These are phyloP conservation scores for Myioborus miniatus DNA, from an alignment of 2,797 vertebrate genomes.

Conservation along the genomic window DNA sequence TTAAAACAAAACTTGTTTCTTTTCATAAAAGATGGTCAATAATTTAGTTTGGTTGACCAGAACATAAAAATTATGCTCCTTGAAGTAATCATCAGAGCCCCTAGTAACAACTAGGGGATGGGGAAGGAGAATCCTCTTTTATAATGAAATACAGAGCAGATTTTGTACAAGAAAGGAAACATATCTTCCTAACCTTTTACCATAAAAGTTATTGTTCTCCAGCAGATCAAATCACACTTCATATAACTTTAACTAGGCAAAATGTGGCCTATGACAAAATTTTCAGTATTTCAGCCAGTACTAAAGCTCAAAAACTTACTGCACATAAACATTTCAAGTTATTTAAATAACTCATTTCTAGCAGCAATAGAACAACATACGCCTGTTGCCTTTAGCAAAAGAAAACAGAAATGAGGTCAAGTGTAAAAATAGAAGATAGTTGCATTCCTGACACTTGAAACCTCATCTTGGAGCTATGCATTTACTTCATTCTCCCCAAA, in stretches of 20 bases:
- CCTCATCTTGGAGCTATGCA: slow-evolving; percentile 47
- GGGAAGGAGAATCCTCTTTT: not conserved
- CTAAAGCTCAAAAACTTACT: slow-evolving; percentile 12
- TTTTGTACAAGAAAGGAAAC: not conserved
- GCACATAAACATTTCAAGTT: slow-evolving; percentile 4
- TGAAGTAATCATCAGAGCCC: not conserved
- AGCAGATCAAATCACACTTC: not conserved
- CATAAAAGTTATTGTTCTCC: not conserved
- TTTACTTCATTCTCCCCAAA: slow-evolving; percentile 2
- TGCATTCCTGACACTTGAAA: slow-evolving; percentile 65
- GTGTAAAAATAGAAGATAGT: slow-evolving; percentile 63
- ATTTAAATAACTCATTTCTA: slow-evolving; percentile 40
- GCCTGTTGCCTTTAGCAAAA: slow-evolving; percentile 59
- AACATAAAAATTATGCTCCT: not conserved
- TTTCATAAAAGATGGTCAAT: not conserved
- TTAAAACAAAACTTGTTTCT: not conserved
- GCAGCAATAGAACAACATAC: slow-evolving; percentile 33
- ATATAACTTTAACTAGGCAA: not conserved
- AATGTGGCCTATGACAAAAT: not conserved
- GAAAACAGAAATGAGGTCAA: slow-evolving; percentile 65
- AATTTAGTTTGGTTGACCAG: not conserved
- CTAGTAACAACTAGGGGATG: rapidly evolving
- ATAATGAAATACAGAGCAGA: not conserved
- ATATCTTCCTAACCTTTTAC: not conserved
- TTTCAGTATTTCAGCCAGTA: not conserved